phyloP scores from a whole-genome alignment of 2,797 vertebrate species.

The Gymnoscopelus braueri region DNA sequence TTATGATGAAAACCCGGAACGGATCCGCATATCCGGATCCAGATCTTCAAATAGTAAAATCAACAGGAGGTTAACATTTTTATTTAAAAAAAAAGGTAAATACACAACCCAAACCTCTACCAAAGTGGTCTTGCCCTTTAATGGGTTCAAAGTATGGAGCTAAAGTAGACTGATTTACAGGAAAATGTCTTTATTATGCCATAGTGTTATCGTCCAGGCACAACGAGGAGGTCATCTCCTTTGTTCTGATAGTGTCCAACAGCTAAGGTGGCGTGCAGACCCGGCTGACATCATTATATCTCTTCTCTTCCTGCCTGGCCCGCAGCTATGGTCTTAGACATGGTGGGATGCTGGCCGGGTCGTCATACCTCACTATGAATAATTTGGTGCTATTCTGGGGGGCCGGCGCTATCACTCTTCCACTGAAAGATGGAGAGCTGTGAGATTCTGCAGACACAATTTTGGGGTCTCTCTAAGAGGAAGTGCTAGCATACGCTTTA shows the following conservation, averaged over 20 bases:
- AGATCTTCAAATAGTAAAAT: too few relatives aligned
- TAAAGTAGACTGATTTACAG: too few relatives aligned
- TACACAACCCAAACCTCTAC: too few relatives aligned
- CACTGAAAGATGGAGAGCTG: constrained; percentile 38
- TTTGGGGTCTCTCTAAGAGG: constrained; percentile 66
- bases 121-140: too few relatives aligned
- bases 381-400: constrained; percentile 69
- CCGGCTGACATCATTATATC: constrained; percentile 44
- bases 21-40: too few relatives aligned
- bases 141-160: too few relatives aligned
- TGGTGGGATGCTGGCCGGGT: constrained; percentile 50
- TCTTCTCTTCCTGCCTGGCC: constrained; percentile 44
- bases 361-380: constrained; percentile 64
- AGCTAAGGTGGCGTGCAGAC: background rate
- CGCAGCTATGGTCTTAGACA: constrained; percentile 51
- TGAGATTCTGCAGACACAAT: constrained; percentile 45
- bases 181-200: too few relatives aligned
- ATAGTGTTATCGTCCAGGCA: constrained; percentile 21
- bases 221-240: constrained; percentile 13
- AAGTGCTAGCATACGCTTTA: too few relatives aligned
- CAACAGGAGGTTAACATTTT: too few relatives aligned
- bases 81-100: too few relatives aligned
- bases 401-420: constrained; percentile 56
- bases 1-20: too few relatives aligned
- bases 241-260: constrained; percentile 35